A percentile compares a stretch with the other conserved stretches of the same genome.
Conservation (phyloP, 2,113 vertebrate genomes). For the Urocolius indicus region DNA sequence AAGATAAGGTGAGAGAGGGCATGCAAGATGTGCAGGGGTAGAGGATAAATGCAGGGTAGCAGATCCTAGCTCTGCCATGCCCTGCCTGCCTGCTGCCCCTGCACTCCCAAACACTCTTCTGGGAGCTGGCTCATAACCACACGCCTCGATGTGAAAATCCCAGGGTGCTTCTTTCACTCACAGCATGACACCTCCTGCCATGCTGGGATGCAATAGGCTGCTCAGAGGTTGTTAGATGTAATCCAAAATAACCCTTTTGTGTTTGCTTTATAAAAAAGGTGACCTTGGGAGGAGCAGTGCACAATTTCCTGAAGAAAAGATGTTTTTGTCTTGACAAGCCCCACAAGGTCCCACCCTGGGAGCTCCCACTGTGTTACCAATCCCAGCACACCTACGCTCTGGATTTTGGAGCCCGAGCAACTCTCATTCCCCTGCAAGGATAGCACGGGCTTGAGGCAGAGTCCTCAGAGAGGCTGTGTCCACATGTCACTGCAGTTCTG, state of each 20-base stretch:
- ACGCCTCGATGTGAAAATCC: neutral
- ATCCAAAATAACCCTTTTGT: neutral
- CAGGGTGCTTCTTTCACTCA: neutral
- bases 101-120: neutral
- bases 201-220: neutral
- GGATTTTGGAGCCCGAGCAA: neutral
- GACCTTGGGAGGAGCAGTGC: neutral
- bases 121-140: neutral
- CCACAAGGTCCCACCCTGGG: neutral
- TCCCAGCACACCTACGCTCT: neutral
- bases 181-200: neutral
- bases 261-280: slow-evolving; percentile 34
- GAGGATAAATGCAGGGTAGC: neutral
- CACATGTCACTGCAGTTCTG: neutral
- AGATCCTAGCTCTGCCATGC: neutral
- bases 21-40: neutral
- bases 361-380: neutral
- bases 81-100: neutral
- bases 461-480: accelerated
- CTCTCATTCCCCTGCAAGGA: neutral
- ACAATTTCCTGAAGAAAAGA: slow-evolving; percentile 4
- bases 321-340: slow-evolving; percentile 15
- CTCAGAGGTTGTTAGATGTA: neutral
- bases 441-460: accelerated
- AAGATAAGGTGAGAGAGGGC: neutral